Evolutionary conservation across 2,113 vertebrate genomes (phyloP), one percentile per base, ranked within the genome.

Genomic region (Misgurnus anguillicaudatus): DNA sequence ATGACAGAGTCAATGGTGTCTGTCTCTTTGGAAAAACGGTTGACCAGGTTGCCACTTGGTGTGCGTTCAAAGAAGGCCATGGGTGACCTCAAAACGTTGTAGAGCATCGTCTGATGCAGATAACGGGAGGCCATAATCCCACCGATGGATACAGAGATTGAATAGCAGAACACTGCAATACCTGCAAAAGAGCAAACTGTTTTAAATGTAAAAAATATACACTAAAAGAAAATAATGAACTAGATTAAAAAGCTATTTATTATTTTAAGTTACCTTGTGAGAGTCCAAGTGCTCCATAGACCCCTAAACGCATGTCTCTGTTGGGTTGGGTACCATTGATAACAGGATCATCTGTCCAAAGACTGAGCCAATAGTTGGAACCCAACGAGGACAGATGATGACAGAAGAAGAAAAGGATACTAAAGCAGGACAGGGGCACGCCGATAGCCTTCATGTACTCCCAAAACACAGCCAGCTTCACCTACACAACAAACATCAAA

Each of bases 311-410:
- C 89, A 95, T 79, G 6, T 87, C 3, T 0, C 94, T 94, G 86
- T 91, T 73, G 3, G 92, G 90, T 90, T 98, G 96, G 0, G 97
- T 98, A 66, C 96, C 95, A 0, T 99, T 98, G 75, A 98, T 10
- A 24, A 96, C 87, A 0, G 93, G 94, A 88, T 99, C 97, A 3
- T 99, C 97, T 0, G 97, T 98, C 98, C 98, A 99, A 47, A 96
- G 87, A 83, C 98, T 98, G 9, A 99, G 93, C 97, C 98, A 99
- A 82, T 96, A 99, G 91, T 98, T 98, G 67, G 97, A 97, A 63
- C 91, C 85, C 76, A 99, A 77, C 0, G 97, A 89, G 0, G 95
- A 85, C 3, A 94, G 7, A 10, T 99, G 93, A 85, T 98, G 95
- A 57, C 90, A 86, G 3, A 98, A 17, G 74, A 98, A 98, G 21